Percentiles rank a stretch among this genome's conserved stretches.
phyloP scores from a whole-genome alignment of 2,888 invertebrate species.

The Nowickia ferox region DNA sequence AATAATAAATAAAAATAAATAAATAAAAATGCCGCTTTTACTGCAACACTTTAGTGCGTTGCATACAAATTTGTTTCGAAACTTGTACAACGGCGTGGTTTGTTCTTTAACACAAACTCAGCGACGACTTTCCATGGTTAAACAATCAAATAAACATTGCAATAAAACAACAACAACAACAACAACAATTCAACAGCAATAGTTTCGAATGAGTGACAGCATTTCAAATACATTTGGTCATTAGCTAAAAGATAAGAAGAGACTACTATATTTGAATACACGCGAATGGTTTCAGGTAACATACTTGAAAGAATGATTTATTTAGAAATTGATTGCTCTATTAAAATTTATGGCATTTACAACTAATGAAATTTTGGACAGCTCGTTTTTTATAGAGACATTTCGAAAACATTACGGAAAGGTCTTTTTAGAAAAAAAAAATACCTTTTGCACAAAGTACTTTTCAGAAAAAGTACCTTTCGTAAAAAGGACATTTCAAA shows the following conservation, averaged over 20 bases:
- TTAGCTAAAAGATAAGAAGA: slow-evolving; percentile 68
- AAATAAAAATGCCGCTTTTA: slow-evolving; percentile 72
- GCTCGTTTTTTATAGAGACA: neutral
- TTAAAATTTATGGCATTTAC: neutral
- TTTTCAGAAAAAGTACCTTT: neutral
- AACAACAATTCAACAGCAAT: slow-evolving; percentile 52
- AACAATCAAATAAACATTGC: slow-evolving; percentile 39
- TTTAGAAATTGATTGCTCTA: neutral
- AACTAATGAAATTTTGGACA: too few relatives aligned
- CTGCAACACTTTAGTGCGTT: slow-evolving; percentile 66
- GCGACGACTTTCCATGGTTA: slow-evolving; percentile 57
- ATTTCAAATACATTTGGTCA: slow-evolving; percentile 70
- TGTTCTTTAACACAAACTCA: slow-evolving; percentile 52
- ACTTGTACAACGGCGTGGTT: slow-evolving; percentile 47
- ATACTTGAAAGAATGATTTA: slow-evolving; percentile 42
- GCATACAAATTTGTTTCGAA: slow-evolving; percentile 68
- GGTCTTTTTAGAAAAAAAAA: neutral
- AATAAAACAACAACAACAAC: slow-evolving; percentile 21
- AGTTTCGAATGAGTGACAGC: slow-evolving; percentile 65
- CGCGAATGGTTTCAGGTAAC: slow-evolving; percentile 31
- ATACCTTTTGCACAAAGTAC: neutral
- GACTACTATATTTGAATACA: slow-evolving; percentile 53
- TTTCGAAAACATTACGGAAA: neutral
- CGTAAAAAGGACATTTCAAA: neutral
- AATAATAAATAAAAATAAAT: slow-evolving; percentile 50